These are phyloP conservation scores for Coregonus ussuriensis DNA, from an alignment of 2,797 vertebrate species.

Conservation along the genomic window DNA sequence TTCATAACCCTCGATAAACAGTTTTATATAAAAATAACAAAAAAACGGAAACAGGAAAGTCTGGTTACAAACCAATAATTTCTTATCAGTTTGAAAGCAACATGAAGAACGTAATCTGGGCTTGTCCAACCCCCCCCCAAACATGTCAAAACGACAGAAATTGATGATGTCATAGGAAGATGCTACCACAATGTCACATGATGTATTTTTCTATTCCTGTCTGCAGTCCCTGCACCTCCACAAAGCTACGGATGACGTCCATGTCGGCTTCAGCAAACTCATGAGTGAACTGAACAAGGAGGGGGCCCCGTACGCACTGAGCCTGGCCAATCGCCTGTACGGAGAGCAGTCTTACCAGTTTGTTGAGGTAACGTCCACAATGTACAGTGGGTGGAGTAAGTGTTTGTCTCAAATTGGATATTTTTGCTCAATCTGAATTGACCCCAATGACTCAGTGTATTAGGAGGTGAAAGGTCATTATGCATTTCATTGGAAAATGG, in stretches of 20 bases:
- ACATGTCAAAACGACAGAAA: not conserved
- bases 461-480: not conserved
- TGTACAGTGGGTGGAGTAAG: not conserved
- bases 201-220: not conserved
- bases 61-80: not conserved
- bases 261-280: conserved; percentile 61
- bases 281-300: conserved; percentile 76
- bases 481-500: not conserved
- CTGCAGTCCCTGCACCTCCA: conserved; percentile 69
- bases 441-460: not conserved
- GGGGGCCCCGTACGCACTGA: conserved; percentile 76
- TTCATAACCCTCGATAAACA: not conserved
- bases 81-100: not conserved
- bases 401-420: not conserved
- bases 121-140: not conserved
- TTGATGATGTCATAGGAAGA: not conserved
- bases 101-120: not conserved
- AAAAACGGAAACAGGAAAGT: not conserved
- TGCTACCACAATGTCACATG: not conserved
- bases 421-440: not conserved
- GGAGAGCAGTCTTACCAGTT: conserved; percentile 84
- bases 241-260: conserved; percentile 51
- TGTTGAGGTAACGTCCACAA: conserved; percentile 67
- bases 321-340: conserved; percentile 84
- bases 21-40: too few relatives aligned